These are phyloP conservation scores for Montipora sp. DNA, from an alignment of 64 coral and sea anemone species.

Conservation along the genomic window DNA sequence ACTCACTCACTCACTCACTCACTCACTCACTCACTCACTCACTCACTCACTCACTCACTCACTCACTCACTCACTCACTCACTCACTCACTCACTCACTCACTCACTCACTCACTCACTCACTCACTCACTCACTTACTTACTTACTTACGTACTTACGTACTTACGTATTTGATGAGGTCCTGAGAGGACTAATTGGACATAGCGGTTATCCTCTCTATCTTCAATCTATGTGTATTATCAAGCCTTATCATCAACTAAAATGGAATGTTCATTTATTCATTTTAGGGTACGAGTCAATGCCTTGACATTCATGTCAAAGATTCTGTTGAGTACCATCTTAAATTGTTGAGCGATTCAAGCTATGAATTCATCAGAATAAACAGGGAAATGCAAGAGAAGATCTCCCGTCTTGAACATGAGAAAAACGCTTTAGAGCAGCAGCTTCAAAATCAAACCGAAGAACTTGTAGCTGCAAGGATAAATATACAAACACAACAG, in stretches of 20 bases:
- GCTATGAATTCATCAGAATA: background rate
- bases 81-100: no score
- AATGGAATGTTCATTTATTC: background rate
- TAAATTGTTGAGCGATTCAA: slow-evolving; percentile 4
- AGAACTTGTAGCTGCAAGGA: slow-evolving; percentile 27
- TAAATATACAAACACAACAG: slow-evolving; percentile 43
- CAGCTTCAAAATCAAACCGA: slow-evolving; percentile 47
- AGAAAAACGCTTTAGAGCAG: background rate
- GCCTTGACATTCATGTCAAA: background rate
- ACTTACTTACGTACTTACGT: no score
- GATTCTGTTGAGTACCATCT: background rate
- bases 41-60: no score
- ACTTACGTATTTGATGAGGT: no score
- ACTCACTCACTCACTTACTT: no score
- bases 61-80: no score
- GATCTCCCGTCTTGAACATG: slow-evolving; percentile 6
- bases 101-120: no score
- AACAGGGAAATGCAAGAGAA: slow-evolving; percentile 20
- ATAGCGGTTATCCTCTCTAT: no score
- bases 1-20: no score
- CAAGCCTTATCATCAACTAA: background rate
- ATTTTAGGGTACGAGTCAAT: slow-evolving; percentile 3
- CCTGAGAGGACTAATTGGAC: no score
- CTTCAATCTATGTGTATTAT: background rate
- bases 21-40: no score